Evolutionary conservation across 2,888 invertebrate species (phyloP).

Genomic region (Pilophorus perplexus): DNA sequence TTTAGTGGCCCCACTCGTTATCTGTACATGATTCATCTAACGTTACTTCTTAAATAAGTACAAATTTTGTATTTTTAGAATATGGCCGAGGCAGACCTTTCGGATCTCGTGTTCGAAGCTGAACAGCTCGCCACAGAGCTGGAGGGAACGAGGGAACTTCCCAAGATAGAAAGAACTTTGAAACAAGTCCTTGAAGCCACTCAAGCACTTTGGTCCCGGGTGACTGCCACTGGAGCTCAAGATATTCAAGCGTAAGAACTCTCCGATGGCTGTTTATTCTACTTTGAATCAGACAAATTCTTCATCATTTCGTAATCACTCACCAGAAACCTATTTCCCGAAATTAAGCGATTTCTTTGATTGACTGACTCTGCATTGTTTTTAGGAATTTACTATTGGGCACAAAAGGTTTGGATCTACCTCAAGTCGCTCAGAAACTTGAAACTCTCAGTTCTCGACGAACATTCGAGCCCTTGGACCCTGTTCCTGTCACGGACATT

Average conservation of each 20-base stretch:
- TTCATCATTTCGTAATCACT: no score
- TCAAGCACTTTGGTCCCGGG: conserved; percentile 81
- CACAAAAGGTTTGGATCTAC: conserved; percentile 87
- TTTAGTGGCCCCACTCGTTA: no score
- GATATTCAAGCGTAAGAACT: conserved; percentile 85
- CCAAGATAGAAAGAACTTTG: conserved; percentile 76
- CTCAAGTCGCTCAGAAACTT: conserved; percentile 87
- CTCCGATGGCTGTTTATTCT: background rate
- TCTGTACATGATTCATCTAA: no score
- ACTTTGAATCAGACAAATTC: no score
- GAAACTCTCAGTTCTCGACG: conserved; percentile 81
- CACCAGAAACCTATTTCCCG: no score
- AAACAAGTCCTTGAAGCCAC: conserved; percentile 90
- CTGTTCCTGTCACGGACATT: conserved; percentile 86
- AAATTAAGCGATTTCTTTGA: no score
- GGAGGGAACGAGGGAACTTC: conserved; percentile 73
- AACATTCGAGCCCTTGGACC: conserved; percentile 86
- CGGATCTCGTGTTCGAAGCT: conserved; percentile 83
- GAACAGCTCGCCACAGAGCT: conserved; percentile 88
- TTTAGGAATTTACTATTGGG: conserved; percentile 83
- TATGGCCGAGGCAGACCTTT: conserved; percentile 64
- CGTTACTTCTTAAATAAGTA: no score
- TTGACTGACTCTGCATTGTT: no score
- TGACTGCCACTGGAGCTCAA: conserved; percentile 75
- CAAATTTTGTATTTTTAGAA: no score